Evolutionary conservation across 1,140 invertebrate species (phyloP), one percentile per base, ranked within the genome.

Genomic region (Drosophila triauraria): DNA sequence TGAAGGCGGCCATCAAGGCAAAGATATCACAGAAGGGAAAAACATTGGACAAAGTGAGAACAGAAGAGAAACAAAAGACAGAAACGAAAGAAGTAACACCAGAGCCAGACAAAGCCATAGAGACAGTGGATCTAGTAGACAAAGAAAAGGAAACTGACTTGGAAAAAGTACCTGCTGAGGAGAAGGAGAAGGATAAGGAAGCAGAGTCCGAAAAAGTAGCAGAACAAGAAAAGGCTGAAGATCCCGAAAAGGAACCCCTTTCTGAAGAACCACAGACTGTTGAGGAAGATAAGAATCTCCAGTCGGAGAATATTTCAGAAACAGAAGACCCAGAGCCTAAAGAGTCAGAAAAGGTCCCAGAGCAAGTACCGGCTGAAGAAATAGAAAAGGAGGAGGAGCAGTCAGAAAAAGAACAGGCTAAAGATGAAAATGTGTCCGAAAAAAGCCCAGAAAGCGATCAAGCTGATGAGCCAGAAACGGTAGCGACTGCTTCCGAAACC

Each of bases 1-100:
- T 65, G 10, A 65, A 65, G n/a, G 57, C 62, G 5, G 57, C 62
- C 2, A 62, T 65, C 9, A 65, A 65, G 17, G 40, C 57, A 1
- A 65, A 65, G 13, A 32, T 44, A 46, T 20, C 27, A n/a, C 5
- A 25, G 6, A 57, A 25, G 4, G 23, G 3, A 15, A 32, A 57
- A n/a, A 25, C 3, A 4, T 46, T 46, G 43, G 4, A 20, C 3
- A 25, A 12, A 25, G 10, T 4, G 6, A 20, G 4, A 7, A 23
- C 9, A 46, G 17, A 13, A 6, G 27, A 46, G 10, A 23, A 30
- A 4, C 27, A 59, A 2, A 59, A 59, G 17, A 15, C n/a, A 20
- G 25, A 6, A 30, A 30, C 8, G 23, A 40, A 20, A 9, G 40
- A 43, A 17, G 9, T 1, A 6, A 1, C 17, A 25, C 1, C 2